Evolutionary conservation across 2,797 vertebrate species (phyloP).

Genomic region (Odontamblyopus rebecca): DNA sequence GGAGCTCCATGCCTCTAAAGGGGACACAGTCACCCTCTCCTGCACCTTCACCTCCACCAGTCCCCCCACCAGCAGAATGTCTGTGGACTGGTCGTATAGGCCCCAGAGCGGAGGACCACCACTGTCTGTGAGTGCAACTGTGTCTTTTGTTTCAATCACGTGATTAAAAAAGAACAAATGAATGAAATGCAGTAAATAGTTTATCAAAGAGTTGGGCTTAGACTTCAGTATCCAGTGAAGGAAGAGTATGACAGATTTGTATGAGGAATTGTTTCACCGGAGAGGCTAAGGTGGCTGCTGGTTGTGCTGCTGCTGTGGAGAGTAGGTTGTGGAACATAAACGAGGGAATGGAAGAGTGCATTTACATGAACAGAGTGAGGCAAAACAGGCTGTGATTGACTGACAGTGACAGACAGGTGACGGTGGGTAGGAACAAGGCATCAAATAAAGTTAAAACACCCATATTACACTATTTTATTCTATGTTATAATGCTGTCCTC

Average conservation of each 20-base stretch:
- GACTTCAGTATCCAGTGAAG: too few species aligned
- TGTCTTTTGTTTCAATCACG: neutral
- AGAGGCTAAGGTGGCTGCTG: too few species aligned
- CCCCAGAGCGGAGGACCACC: slow-evolving; percentile 76
- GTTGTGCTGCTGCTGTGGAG: too few species aligned
- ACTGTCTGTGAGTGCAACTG: slow-evolving; percentile 58
- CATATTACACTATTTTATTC: too few species aligned
- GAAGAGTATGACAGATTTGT: too few species aligned
- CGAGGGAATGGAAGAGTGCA: neutral
- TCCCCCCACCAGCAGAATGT: slow-evolving; percentile 79
- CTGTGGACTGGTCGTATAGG: slow-evolving; percentile 87
- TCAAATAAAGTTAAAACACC: neutral
- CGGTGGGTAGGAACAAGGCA: neutral
- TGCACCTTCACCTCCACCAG: slow-evolving; percentile 85
- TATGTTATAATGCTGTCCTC: too few species aligned
- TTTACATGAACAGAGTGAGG: neutral
- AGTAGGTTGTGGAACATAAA: too few species aligned
- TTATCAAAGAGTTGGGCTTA: neutral
- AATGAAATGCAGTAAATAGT: neutral
- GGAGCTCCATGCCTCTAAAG: slow-evolving; percentile 70
- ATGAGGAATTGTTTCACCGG: too few species aligned
- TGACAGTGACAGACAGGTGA: neutral
- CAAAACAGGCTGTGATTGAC: too few species aligned
- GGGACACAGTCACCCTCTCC: slow-evolving; percentile 75
- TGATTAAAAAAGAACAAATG: neutral